Evolutionary conservation across 2,888 invertebrate species (phyloP).

Genomic region (Merodon equestris): DNA sequence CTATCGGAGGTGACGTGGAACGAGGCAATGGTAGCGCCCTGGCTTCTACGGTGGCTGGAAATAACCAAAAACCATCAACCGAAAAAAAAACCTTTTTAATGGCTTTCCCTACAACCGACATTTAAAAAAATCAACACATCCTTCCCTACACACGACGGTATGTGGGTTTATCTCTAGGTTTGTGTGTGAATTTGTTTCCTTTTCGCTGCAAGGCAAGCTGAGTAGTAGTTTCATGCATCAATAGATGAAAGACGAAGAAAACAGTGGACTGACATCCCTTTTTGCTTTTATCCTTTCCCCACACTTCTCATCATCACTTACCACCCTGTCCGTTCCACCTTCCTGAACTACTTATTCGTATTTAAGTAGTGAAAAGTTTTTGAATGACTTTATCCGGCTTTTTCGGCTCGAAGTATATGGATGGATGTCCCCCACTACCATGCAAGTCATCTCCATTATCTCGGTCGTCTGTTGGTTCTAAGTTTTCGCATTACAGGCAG

Average conservation of each 20-base stretch:
- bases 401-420: constrained; percentile 7
- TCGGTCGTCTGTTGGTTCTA: constrained; percentile 12
- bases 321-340: too few species aligned
- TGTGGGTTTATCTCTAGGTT: too few species aligned
- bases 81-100: constrained; percentile 65
- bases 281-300: constrained; percentile 1
- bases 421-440: constrained; percentile 14
- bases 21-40: too few species aligned
- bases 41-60: constrained; percentile 24
- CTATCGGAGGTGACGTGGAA: too few species aligned
- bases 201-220: not conserved
- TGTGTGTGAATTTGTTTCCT: constrained; percentile 1
- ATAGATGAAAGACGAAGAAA: constrained; percentile 28
- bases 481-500: constrained; percentile 36
- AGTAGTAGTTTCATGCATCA: constrained; percentile 51
- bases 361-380: constrained; percentile 48
- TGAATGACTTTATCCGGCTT: constrained; percentile 62
- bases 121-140: constrained; percentile 66
- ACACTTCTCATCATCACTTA: constrained; percentile 1
- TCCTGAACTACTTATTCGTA: constrained; percentile 34
- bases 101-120: constrained; percentile 56
- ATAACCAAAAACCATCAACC: constrained; percentile 45
- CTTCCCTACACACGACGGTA: not conserved
- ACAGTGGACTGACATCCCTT: constrained; percentile 35
- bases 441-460: constrained; percentile 60